Conservation (phyloP, 2,888 invertebrate genomes). For the Hypolimnas misippus region DNA sequence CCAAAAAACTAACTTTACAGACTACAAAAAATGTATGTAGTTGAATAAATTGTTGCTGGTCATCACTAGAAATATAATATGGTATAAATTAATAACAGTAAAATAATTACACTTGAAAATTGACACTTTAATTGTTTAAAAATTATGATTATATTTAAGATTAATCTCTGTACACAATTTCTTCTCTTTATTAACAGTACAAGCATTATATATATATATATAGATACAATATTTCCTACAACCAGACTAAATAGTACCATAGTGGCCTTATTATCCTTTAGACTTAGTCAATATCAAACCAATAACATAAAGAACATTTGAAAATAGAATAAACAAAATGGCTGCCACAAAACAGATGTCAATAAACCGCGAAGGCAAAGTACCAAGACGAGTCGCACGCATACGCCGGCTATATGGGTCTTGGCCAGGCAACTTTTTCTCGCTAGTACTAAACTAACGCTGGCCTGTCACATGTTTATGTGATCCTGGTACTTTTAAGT, state of each 20-base stretch:
- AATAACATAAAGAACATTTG: conserved; percentile 19
- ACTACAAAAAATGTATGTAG: not conserved
- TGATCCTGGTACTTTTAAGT: conserved; percentile 58
- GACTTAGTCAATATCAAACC: not conserved
- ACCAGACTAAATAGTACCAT: too few relatives aligned
- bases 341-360: conserved; percentile 48
- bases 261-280: too few relatives aligned
- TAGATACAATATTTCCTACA: too few relatives aligned
- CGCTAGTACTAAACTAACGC: conserved; percentile 66
- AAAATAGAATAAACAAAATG: conserved; percentile 36
- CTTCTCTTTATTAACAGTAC: too few relatives aligned
- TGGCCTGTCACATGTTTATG: conserved; percentile 68
- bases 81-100: too few relatives aligned
- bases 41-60: too few relatives aligned
- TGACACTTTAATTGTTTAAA: too few relatives aligned
- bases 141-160: too few relatives aligned
- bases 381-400: conserved; percentile 69
- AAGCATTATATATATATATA: too few relatives aligned
- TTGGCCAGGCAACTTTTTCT: conserved; percentile 84
- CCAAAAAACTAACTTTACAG: not conserved
- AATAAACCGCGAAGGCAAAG: conserved; percentile 55
- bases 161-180: too few relatives aligned
- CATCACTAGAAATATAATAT: too few relatives aligned
- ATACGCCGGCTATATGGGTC: conserved; percentile 76
- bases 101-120: too few relatives aligned